Conservation (phyloP, 2,797 vertebrate genomes). For the Crenuchus spilurus region DNA sequence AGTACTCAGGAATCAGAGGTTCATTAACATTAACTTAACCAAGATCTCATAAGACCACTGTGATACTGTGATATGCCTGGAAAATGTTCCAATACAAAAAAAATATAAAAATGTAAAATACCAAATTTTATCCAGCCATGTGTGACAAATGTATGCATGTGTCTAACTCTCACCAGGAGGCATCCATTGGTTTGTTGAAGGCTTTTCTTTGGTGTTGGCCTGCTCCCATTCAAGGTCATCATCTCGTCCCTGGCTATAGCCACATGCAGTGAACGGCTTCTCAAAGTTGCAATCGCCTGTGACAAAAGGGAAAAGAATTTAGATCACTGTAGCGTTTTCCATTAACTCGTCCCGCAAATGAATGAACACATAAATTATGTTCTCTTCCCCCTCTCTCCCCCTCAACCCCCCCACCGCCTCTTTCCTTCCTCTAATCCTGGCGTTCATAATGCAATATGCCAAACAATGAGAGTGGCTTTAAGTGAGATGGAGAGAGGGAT, state of each 20-base stretch:
- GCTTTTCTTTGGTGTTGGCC: conserved; percentile 82
- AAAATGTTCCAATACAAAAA: too few relatives aligned
- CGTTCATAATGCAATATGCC: conserved; percentile 75
- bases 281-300: conserved; percentile 95
- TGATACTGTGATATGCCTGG: too few relatives aligned
- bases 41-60: too few relatives aligned
- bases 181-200: conserved; percentile 88
- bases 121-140: too few relatives aligned
- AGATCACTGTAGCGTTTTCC: conserved; percentile 65
- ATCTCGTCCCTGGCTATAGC: conserved; percentile 92
- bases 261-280: conserved; percentile 87
- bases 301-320: conserved; percentile 62
- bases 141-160: conserved; percentile 32
- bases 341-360: conserved; percentile 70
- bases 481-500: conserved; percentile 79
- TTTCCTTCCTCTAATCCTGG: conserved; percentile 37
- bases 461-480: conserved; percentile 77
- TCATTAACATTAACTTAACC: too few relatives aligned
- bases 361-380: conserved; percentile 73
- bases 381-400: not conserved
- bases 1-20: too few relatives aligned
- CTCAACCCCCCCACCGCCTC: not conserved
- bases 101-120: too few relatives aligned
- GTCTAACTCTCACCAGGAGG: conserved; percentile 82
- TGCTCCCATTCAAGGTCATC: conserved; percentile 98